Evolutionary conservation across 2,113 vertebrate genomes (phyloP), one percentile per base, ranked within the genome.

Genomic region (Ariopsis seemanni): DNA sequence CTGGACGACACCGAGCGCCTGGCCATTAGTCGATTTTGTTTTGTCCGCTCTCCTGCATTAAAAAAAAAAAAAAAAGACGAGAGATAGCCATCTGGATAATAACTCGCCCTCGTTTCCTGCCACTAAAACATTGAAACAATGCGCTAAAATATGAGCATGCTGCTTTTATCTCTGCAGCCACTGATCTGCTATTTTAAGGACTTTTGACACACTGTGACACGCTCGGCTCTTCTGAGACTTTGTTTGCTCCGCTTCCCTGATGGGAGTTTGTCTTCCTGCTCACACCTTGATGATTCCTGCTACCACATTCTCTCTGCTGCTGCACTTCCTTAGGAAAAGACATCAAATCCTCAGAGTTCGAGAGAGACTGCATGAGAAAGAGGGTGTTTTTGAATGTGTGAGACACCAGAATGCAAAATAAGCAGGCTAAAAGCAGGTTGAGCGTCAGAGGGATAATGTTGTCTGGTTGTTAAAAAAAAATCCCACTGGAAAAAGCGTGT

Each of bases 81-180:
- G 17, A 89, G 87, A 85, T 90, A 87, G 62, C 53, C 86, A 87
- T 89, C 88, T 89, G 86, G 67, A 89, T 89, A 88, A 88, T 88
- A 79, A 22, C 87, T 88, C 87, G 63, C 87, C 88, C 80, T 86
- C 48, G 80, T 84, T 65, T 90, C 89, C 88, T 87, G 88, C 74
- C 83, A 63, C 74, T 82, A 71, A 67, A 57, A 74, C 30, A 50
- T 58, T 57, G 84, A 60, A 90, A 77, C 77, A 89, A 86, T 82
- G 57, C 65, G 34, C 30, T 55, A 78, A 71, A 87, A 67, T 82
- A 69, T 30, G 11, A 77, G 34, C 25, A 58, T 78, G 48, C 52
- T 84, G 86, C 78, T 52, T 83, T 42, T 88, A 58, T 75, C n/a
- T 75, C 75, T 48, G 9, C 22, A 58, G 75, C 22, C 85, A 83